Base-by-base conservation (phyloP, 2,888 invertebrate genomes). In the Rhingia campestris region DNA sequence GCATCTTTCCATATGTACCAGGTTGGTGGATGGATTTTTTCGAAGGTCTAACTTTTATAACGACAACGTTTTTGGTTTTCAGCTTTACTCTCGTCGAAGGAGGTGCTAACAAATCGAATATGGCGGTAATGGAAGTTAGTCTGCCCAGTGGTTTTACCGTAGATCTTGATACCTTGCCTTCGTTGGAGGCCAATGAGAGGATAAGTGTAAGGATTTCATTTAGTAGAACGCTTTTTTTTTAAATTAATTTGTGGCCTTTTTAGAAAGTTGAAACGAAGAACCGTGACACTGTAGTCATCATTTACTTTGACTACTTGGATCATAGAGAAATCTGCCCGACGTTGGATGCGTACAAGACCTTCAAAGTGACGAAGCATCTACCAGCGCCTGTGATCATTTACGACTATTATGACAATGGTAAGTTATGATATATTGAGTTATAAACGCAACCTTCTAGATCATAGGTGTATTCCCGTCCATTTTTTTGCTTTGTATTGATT, bases 391-490 rank as follows among this genome's bases (percentile, higher is more conserved):
- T 98, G 81, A 94, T 95, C 58, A 94, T 98, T 86, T 95, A 95
- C 86, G 98, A 99, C 90, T 97, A 98, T 88, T 98, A 98, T 88
- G 98, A 99, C 90, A 96, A 95, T 88, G 96, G 97, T 97, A 90
- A 94, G 95, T 93, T 22, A 22, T 22, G 2, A 22, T 2, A 22
- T 1, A 2, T 22, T 22, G 2, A 22, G 2, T 2, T 22, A 22
- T 22, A 22, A 22, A 22, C 22, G 2, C 22, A 22, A 22, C 22
- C 2, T 22, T 22, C 22, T 2, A 22, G 22, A 2, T 22, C 2
- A 22, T 22, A 22, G 22, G 22, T n/a, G n/a, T n/a, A n/a, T n/a
- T n/a, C n/a, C n/a, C n/a, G n/a, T n/a, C n/a, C n/a, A n/a, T n/a
- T n/a, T n/a, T n/a, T n/a, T n/a, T n/a, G n/a, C n/a, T n/a, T n/a